These are phyloP conservation scores for Coelinius sp. DNA, from an alignment of 2,888 invertebrate species.

Conservation along the genomic window DNA sequence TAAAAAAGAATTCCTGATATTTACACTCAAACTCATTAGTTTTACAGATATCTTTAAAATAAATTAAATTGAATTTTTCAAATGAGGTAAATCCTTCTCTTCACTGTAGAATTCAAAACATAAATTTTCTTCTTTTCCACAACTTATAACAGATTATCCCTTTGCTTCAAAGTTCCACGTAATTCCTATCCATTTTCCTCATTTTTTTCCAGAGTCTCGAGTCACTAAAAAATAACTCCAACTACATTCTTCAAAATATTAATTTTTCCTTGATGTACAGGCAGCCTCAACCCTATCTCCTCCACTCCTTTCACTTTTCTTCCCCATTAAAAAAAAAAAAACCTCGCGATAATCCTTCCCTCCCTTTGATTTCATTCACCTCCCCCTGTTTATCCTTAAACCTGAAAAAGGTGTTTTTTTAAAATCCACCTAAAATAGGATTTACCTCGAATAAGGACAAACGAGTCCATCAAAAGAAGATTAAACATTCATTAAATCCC, in stretches of 20 bases:
- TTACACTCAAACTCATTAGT: too few species aligned
- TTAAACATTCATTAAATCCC: conserved; percentile 1
- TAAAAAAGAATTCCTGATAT: too few species aligned
- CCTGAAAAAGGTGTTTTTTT: too few species aligned
- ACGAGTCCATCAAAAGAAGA: not conserved
- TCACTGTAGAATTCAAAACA: too few species aligned
- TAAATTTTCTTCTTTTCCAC: too few species aligned
- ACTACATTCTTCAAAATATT: not conserved
- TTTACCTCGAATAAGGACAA: not conserved
- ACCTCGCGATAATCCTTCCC: too few species aligned
- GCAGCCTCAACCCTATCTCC: not conserved
- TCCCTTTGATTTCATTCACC: too few species aligned
- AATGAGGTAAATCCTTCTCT: too few species aligned
- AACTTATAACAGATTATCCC: too few species aligned
- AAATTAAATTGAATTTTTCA: too few species aligned
- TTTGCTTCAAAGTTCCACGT: not conserved
- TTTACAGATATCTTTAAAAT: too few species aligned
- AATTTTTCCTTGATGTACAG: not conserved
- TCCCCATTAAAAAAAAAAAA: not conserved
- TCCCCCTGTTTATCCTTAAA: too few species aligned
- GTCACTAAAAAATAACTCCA: not conserved
- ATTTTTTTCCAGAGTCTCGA: not conserved
- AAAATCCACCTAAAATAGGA: not conserved
- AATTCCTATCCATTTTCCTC: not conserved
- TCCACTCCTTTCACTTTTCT: not conserved